Evolutionary conservation across 2,797 vertebrate species (phyloP).

Genomic region (Ateles fusciceps): DNA sequence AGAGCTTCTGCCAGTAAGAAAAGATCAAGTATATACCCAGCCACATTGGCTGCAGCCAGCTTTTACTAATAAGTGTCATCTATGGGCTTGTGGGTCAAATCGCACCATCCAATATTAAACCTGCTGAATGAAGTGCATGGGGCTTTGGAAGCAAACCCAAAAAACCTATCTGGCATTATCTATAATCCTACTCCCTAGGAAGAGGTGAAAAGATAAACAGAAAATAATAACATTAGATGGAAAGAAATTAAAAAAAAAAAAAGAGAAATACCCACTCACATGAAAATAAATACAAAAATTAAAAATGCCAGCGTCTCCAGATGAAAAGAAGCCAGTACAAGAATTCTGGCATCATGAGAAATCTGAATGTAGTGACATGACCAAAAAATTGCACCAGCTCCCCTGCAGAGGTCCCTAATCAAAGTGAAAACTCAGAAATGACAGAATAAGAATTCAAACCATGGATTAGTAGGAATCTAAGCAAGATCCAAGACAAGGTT

Average conservation of each 20-base stretch:
- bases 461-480: not conserved
- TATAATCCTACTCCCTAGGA: not conserved
- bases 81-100: not conserved
- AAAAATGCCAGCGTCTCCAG: not conserved
- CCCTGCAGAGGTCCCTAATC: not conserved
- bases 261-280: not conserved
- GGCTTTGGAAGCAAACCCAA: not conserved
- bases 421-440: not conserved
- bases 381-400: not conserved
- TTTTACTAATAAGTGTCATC: not conserved
- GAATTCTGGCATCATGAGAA: not conserved
- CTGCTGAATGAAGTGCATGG: not conserved
- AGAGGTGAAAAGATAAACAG: not conserved
- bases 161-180: not conserved
- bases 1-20: not conserved
- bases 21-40: not conserved
- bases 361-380: not conserved
- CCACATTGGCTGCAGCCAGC: not conserved
- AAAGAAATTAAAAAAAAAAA: not conserved
- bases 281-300: not conserved
- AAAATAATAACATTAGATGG: not conserved
- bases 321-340: not conserved
- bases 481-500: not conserved
- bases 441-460: not conserved
- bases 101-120: not conserved